phyloP scores from a whole-genome alignment of 35 echinoderm and acorn worm genomes.

The Ptychodera flava region DNA sequence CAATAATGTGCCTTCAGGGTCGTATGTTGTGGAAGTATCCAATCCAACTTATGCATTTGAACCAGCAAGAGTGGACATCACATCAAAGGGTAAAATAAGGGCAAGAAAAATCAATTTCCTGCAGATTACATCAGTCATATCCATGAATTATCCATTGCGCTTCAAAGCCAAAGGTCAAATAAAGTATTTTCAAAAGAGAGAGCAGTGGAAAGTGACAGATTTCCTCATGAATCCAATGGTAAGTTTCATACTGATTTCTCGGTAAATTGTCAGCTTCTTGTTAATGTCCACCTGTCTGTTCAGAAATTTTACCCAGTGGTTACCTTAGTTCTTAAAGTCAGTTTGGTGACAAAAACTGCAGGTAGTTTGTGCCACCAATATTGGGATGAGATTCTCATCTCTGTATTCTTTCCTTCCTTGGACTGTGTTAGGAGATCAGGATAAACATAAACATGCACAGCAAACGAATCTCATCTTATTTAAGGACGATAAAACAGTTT shows the following conservation, averaged over 20 bases:
- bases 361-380: neutral
- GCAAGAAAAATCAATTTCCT: conserved; percentile 81
- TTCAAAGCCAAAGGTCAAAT: conserved; percentile 56
- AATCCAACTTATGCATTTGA: conserved; percentile 92
- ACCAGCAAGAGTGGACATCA: conserved; percentile 80
- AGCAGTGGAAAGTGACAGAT: conserved; percentile 84
- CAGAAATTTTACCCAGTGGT: neutral
- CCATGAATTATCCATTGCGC: conserved; percentile 56
- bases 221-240: conserved; percentile 98
- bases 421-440: too few species aligned
- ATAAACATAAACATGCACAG: too few species aligned
- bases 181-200: conserved; percentile 88
- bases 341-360: neutral
- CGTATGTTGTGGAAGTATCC: conserved; percentile 75
- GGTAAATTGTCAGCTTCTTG: neutral
- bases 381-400: neutral
- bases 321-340: neutral
- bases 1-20: conserved; percentile 66
- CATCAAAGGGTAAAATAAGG: conserved; percentile 85
- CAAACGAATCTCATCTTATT: too few species aligned
- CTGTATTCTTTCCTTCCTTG: too few species aligned
- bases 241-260: conserved; percentile 14
- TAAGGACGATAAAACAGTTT: too few species aligned
- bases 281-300: too few species aligned
- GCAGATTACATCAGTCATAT: conserved; percentile 55